Conservation (phyloP, 2,113 vertebrate species). For the Leucosticte australis region DNA sequence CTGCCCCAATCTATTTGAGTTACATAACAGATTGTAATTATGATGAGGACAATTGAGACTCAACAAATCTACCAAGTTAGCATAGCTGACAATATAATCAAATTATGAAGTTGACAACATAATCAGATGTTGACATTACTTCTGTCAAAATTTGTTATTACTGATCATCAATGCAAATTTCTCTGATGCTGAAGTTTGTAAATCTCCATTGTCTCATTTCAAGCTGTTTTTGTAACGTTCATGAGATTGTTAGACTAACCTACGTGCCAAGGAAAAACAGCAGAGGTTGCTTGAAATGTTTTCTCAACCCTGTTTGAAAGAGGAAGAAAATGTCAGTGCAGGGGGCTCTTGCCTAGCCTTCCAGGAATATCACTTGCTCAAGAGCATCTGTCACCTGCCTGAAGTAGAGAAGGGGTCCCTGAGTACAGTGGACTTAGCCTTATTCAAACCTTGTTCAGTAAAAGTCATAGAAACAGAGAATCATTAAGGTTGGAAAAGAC, state of each 20-base stretch:
- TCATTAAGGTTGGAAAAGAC: background rate
- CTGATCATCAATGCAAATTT: background rate
- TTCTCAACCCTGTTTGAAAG: background rate
- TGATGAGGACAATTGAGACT: background rate
- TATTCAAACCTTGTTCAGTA: background rate
- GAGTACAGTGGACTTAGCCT: background rate
- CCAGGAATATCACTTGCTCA: background rate
- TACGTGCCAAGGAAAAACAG: background rate
- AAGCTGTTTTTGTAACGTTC: background rate
- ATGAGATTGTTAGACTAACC: background rate
- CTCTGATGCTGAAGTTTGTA: background rate
- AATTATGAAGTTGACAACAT: background rate
- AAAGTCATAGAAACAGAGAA: background rate
- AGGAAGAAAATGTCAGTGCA: background rate
- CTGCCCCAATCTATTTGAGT: background rate
- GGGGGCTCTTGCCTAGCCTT: background rate
- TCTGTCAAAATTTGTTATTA: background rate
- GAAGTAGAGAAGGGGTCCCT: background rate
- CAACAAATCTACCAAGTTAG: background rate
- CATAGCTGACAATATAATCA: background rate
- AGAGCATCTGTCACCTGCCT: background rate
- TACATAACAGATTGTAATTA: background rate
- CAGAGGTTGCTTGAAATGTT: background rate
- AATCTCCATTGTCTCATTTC: background rate
- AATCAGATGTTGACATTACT: background rate